Base-by-base conservation (phyloP, 2,888 invertebrate species). In the Dione vanillae region DNA sequence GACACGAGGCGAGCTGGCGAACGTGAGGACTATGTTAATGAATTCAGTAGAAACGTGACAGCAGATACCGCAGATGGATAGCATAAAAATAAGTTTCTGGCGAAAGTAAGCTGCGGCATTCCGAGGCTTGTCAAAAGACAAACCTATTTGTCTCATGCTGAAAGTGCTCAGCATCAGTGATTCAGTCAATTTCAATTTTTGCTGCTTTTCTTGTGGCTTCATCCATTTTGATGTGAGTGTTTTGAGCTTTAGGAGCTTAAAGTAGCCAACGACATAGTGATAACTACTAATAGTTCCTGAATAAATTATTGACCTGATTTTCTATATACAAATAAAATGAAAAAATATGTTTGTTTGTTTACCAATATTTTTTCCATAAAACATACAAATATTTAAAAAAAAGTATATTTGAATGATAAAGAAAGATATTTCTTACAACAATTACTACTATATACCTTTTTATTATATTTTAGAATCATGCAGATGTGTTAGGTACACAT, bases 11-110 rank as follows among this genome's bases (percentile, higher is more conserved):
- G 91, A 88, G 81, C 87, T 85, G 45, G 85, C 81, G 79, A 92
- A 84, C 76, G 89, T 89, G 80, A 91, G 81, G 61, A 82, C 83
- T 74, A 92, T 92, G 81, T 83, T 87, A 74, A 79, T 83, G 72
- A 91, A 80, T 82, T 92, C 93, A 83, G 90, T 89, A 75, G 89
- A 90, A 45, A 91, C 90, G 78, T 92, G 92, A 78, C 87, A 89
- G 77, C 86, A 89, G 74, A 92, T 88, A 65, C 84, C 76, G 58
- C 82, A 85, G 69, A 90, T 83, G 16, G 88, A 88, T 16, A 84
- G 41, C 85, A 88, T 14, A 82, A 91, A 86, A 80, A 89, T 84
- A 8, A 88, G 69, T 76, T 87, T 86, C 75, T 90, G 89, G 58
- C 78, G 76, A 35, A 86, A 74, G 74, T 80, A 83, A 43, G 80